These are phyloP conservation scores for Belonocnema kinseyi DNA, from an alignment of 1,140 invertebrate genomes.

Conservation along the genomic window DNA sequence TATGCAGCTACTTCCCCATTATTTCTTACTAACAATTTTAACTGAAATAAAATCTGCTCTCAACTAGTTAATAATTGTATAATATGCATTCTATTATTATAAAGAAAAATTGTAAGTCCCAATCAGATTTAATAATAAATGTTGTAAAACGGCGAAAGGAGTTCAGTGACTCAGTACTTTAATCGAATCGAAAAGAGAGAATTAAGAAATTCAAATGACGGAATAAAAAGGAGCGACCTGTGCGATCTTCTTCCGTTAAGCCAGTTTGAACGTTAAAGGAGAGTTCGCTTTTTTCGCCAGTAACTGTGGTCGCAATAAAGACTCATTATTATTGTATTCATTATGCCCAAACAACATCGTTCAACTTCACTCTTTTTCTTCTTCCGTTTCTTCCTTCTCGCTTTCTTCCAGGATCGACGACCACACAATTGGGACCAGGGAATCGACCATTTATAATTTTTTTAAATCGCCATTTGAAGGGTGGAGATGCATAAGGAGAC, in stretches of 20 bases:
- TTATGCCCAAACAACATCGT: conserved; percentile 13
- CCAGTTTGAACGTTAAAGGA: conserved; percentile 7
- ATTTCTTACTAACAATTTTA: not conserved
- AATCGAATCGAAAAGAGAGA: conserved; percentile 6
- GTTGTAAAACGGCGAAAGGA: not conserved
- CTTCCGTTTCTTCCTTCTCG: not conserved
- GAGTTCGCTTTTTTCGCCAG: not conserved
- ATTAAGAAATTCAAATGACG: conserved; percentile 7
- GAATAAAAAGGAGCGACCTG: conserved; percentile 5
- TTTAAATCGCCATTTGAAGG: not conserved
- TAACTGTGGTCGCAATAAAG: conserved; percentile 13
- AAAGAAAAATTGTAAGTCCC: not conserved
- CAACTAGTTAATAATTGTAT: not conserved
- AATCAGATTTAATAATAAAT: conserved; percentile 8
- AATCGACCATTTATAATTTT: not conserved
- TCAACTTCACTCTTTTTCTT: conserved; percentile 1
- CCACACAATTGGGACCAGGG: not conserved
- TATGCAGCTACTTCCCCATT: not conserved
- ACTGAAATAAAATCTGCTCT: not conserved
- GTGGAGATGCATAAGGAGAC: conserved; percentile 3
- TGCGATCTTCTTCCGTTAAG: conserved; percentile 12
- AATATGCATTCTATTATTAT: no score
- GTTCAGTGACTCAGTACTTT: conserved; percentile 12
- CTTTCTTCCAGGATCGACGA: not conserved
- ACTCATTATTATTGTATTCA: conserved; percentile 16